These are phyloP conservation scores for Drosophila borealis DNA, from an alignment of 2,888 invertebrate genomes.

Conservation along the genomic window DNA sequence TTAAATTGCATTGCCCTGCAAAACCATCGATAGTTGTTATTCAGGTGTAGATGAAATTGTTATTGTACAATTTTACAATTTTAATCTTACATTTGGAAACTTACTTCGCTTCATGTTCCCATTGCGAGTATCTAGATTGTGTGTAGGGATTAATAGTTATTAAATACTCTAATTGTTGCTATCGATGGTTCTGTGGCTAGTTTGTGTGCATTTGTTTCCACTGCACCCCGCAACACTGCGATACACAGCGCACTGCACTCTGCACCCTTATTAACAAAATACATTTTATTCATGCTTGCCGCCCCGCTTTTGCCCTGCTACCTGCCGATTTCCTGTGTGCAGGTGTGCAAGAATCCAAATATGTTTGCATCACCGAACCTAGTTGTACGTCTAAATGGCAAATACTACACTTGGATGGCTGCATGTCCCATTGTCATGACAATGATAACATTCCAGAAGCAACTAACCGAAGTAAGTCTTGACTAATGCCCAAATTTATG, in stretches of 20 bases:
- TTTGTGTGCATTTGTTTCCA: constrained; percentile 28
- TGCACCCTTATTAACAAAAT: constrained; percentile 44
- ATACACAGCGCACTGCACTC: constrained; percentile 29
- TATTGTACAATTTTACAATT: too few relatives aligned
- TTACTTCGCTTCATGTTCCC: too few relatives aligned
- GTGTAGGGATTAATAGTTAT: too few relatives aligned
- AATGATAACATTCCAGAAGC: constrained; percentile 93
- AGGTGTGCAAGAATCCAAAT: constrained; percentile 89
- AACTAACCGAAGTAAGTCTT: constrained; percentile 90
- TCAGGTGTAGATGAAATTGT: too few relatives aligned
- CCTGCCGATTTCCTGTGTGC: constrained; percentile 1
- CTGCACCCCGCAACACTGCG: constrained; percentile 30
- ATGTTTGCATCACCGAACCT: constrained; percentile 92
- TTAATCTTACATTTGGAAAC: background rate
- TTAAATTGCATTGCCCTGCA: background rate
- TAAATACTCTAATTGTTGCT: background rate
- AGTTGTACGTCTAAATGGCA: constrained; percentile 93
- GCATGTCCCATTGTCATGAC: constrained; percentile 96
- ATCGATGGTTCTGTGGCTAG: constrained; percentile 34
- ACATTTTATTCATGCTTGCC: constrained; percentile 35
- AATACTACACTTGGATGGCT: constrained; percentile 95
- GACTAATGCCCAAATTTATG: background rate
- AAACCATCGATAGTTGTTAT: constrained; percentile 23
- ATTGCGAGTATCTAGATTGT: too few relatives aligned
- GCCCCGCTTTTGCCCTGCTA: constrained; percentile 19